Evolutionary conservation across 2,888 invertebrate genomes (phyloP), one percentile per base, ranked within the genome.

Genomic region (Xanthia icteritia): DNA sequence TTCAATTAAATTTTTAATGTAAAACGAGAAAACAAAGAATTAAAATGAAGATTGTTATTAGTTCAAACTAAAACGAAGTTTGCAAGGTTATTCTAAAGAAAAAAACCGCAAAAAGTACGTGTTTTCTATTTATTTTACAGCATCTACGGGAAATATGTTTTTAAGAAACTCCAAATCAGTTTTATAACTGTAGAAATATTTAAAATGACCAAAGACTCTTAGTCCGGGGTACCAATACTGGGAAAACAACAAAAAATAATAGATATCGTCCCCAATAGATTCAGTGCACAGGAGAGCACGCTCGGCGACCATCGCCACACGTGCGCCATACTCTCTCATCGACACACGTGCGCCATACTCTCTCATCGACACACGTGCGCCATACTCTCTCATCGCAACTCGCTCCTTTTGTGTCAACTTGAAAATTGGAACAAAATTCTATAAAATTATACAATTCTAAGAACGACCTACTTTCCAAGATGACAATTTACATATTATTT

Each of bases 401-500:
- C 17, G n/a, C n/a, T 58, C 20, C 15, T 11, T 56, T 75, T 45
- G 39, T 56, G 48, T 1, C 58, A 51, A 67, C 56, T 70, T 56
- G 27, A n/a, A 60, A 36, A 58, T 27, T 39, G 48, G 56, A 17
- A 67, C 48, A 36, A 3, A 71, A 45, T 63, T 61, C 11, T 48
- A 66, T 66, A 39, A 23, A 69, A 65, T 31, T 6, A 42, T 65
- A 54, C 11, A 65, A 48, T 63, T 66, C 65, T 27, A 23, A 39
- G 36, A 27, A 20, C 51, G n/a, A 60, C 60, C 48, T 69, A 78
- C 27, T 54, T 71, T 20, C 11, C 11, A 36, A 48, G 27, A 48
- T 70, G 31, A 15, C 60, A n/a, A 39, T 81, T 64, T 58, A 58
- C 48, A 70, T 60, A 69, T 6, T 51, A 51, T 82, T 48, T 65